Conservation (phyloP, 1,140 invertebrate species). For the Homarus americanus region DNA sequence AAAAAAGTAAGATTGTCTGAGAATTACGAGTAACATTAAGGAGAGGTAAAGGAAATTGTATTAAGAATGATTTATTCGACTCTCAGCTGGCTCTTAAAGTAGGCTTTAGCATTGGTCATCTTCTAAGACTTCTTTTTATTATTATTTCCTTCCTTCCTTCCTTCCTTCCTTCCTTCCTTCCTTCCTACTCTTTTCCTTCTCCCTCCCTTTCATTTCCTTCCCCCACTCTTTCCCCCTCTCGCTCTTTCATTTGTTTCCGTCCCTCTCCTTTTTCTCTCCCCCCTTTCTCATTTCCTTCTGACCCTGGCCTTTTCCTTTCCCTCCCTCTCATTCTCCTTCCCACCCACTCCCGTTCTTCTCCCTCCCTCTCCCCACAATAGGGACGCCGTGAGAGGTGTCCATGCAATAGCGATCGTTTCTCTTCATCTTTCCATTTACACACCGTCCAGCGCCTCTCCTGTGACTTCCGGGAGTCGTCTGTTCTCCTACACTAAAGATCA, state of each 20-base stretch:
- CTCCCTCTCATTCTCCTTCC: not conserved
- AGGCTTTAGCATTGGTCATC: not conserved
- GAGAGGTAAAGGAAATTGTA: slow-evolving; percentile 4
- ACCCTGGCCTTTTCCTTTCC: too few species aligned
- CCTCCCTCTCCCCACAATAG: not conserved
- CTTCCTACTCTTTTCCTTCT: too few species aligned
- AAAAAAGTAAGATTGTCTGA: not conserved
- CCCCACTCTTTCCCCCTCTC: too few species aligned
- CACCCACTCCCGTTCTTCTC: not conserved
- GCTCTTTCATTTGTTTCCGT: too few species aligned
- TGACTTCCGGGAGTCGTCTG: too few species aligned
- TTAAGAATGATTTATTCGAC: slow-evolving; percentile 9
- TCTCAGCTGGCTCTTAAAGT: not conserved
- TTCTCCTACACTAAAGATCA: too few species aligned
- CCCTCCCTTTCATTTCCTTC: not conserved
- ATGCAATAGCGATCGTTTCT: slow-evolving; percentile 1
- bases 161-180: too few species aligned
- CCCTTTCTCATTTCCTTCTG: too few species aligned
- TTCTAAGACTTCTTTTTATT: too few species aligned
- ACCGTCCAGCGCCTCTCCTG: not conserved
- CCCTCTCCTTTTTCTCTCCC: too few species aligned
- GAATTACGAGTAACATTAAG: slow-evolving; percentile 17
- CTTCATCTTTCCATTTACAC: not conserved
- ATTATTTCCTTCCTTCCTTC: too few species aligned
- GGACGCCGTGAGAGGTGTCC: not conserved